Evolutionary conservation across 2,797 vertebrate genomes (phyloP), one percentile per base, ranked within the genome.

Genomic region (Pantherophis alleghaniensis): DNA sequence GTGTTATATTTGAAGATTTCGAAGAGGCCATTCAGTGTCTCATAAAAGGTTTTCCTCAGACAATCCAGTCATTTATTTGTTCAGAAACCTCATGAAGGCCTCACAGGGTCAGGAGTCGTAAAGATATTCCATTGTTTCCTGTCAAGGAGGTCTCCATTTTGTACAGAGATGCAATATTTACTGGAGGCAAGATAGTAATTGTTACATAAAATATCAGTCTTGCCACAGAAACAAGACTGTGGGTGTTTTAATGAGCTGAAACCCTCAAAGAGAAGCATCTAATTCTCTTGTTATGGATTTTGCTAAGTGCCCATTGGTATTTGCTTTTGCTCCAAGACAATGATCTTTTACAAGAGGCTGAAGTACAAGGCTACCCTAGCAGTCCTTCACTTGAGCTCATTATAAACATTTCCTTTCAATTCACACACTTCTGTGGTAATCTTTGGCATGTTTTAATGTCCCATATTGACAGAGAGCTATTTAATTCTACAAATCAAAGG

Each of bases 101-200:
- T 74, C 5, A 86, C 18, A 92, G 88, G 94, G 89, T 95, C 92
- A 96, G 92, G 94, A 94, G 61, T 18, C 93, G n/a, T 26, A 90
- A 92, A 96, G 94, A 90, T 0, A 0, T 93, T 94, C 90, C 42
- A 7, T 94, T 96, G 92, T 89, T 88, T 95, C 63, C 87, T 91
- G 91, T 37, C 94, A 90, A 93, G 95, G 93, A 92, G 90, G 7
- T 10, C 95, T 86, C 90, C 51, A 22, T 94, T 96, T 94, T 95
- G 57, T 74, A 60, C 28, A 87, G 61, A 92, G 22, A 28, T 60
- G 94, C 91, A 90, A 14, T 92, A 93, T 95, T 96, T 95, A 94
- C 94, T 90, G 89, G 94, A 96, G 94, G 94, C 95, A 93, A 91
- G 88, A 94, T 93, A 94, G 69, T 94, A 96, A 95, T 95, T 95